Evolutionary conservation across 2,113 vertebrate genomes (phyloP).

Genomic region (Thoracochromis brauschi): DNA sequence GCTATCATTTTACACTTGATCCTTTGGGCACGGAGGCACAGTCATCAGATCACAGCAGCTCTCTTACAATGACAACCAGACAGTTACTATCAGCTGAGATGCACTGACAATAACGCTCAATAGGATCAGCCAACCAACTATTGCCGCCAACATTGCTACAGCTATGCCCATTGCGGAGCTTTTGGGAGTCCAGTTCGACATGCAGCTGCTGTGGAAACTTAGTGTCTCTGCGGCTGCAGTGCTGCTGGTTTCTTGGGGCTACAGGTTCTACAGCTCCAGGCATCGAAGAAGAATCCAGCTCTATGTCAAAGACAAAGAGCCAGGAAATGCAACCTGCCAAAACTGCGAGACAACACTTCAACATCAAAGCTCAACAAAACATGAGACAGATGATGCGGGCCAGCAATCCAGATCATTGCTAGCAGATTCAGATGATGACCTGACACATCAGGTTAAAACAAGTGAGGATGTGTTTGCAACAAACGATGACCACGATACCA

Average conservation of each 20-base stretch:
- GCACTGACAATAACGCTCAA: conserved; percentile 43
- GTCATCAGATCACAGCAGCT: conserved; percentile 53
- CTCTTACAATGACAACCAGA: conserved; percentile 34
- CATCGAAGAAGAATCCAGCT: neutral
- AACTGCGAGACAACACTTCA: conserved; percentile 25
- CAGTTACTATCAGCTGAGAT: conserved; percentile 34
- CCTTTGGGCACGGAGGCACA: conserved; percentile 53
- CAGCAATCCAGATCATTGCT: neutral
- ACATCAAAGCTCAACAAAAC: neutral
- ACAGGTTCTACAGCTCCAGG: conserved; percentile 78
- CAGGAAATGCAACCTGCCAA: conserved; percentile 19
- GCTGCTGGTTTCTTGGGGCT: conserved; percentile 77
- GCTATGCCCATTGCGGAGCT: conserved; percentile 68
- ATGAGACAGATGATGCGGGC: neutral
- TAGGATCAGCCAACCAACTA: conserved; percentile 55
- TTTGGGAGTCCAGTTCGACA: conserved; percentile 73
- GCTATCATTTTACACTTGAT: conserved; percentile 64
- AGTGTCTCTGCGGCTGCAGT: conserved; percentile 74
- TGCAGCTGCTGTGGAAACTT: conserved; percentile 81
- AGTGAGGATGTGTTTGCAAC: neutral
- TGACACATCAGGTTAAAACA: neutral
- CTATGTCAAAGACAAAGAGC: neutral
- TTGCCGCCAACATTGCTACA: neutral
- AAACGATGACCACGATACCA: neutral
- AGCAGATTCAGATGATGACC: neutral